Base-by-base conservation (phyloP, 64 coral and sea anemone species). In the Cladopsammia gracilis region DNA sequence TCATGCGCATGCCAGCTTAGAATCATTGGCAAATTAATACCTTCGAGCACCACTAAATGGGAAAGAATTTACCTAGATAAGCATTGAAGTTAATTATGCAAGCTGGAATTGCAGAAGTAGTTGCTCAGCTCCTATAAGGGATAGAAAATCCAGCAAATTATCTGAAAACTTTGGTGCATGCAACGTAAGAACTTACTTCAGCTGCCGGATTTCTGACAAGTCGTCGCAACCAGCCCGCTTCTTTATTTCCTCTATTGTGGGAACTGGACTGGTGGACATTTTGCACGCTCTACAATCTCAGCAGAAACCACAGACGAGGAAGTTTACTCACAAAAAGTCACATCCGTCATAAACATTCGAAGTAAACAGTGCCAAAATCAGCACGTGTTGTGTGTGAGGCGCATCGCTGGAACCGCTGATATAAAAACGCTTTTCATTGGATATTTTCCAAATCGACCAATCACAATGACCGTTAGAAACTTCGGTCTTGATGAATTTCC, bases 161-260 rank as follows among this genome's bases (percentile, higher is more conserved):
- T 3, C 53, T 56, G 6, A 7, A 3, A 56, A 56, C 7, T 56
- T 43, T 62, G 24, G 19, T 9, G 6, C 48, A 45, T 14, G 56
- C 20, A 2, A 34, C 53, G 22, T 50, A 23, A 34, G 13, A 4
- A 89, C 93, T 90, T 11, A 95, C 93, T 84, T 95, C 16, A 98
- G 60, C 45, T 93, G 90, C n/a, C 76, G 72, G 62, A 98, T 86
- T 93, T 98, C 90, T 8, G 83, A 88, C 82, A 98, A 73, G 26
- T 92, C 73, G 20, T 98, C 82, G 65, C 75, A 80, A 62, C 93
- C 90, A 92, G 81, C 70, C 25, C 95, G 65, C 54, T 93, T 79
- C 3, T 78, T 83, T 75, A 98, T 98, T 73, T 98, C 86, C 13
- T 85, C 87, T 86, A 72, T 74, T 25, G 85, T 90, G 56, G 95